Evolutionary conservation across 2,888 invertebrate species (phyloP).

Genomic region (Mactromeris polynyma): DNA sequence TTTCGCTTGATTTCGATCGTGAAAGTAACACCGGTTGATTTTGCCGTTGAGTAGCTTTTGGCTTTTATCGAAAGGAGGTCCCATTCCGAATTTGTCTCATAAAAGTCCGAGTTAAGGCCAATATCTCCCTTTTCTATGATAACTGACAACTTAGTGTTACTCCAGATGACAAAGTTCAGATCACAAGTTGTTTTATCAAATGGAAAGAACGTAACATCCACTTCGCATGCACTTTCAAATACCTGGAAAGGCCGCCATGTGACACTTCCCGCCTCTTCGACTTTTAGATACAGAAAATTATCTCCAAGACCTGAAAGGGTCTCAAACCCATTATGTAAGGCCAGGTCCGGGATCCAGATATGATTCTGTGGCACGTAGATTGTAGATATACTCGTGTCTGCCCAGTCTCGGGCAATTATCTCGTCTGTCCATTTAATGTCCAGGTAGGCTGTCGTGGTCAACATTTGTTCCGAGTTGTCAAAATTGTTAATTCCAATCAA

Average conservation of each 20-base stretch:
- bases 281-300: constrained; percentile 59
- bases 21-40: constrained; percentile 63
- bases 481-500: constrained; percentile 69
- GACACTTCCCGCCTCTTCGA: constrained; percentile 51
- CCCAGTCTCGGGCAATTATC: constrained; percentile 50
- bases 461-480: constrained; percentile 68
- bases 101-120: constrained; percentile 56
- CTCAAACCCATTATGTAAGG: constrained; percentile 67
- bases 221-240: constrained; percentile 67
- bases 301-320: constrained; percentile 65
- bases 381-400: constrained; percentile 22
- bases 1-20: constrained; percentile 67
- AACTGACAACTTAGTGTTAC: constrained; percentile 52
- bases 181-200: constrained; percentile 70
- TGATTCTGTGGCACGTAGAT: constrained; percentile 63
- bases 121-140: constrained; percentile 47
- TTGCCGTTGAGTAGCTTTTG: constrained; percentile 34
- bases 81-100: constrained; percentile 69
- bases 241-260: constrained; percentile 70
- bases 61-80: constrained; percentile 45
- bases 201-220: constrained; percentile 69
- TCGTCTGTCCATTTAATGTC: constrained; percentile 70
- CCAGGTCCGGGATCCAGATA: constrained; percentile 71
- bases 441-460: constrained; percentile 68
- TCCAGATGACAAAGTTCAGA: constrained; percentile 67